Base-by-base conservation (phyloP, 2,797 vertebrate genomes). In the Pangasius djambal region DNA sequence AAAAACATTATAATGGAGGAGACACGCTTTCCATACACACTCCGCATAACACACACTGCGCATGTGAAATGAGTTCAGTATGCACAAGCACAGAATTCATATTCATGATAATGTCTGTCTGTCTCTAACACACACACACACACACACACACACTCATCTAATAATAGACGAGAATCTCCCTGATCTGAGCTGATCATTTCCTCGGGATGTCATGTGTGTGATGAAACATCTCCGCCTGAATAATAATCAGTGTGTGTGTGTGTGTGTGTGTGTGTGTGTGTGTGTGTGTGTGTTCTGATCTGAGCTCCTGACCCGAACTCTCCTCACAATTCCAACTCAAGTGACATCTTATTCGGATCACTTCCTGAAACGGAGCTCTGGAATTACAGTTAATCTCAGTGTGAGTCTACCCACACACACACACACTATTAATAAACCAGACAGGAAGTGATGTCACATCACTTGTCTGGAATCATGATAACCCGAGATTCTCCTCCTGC, bases 1-100 rank as follows among this genome's bases (percentile, higher is more conserved):
- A 55, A 85, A 55, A 20, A 18, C 31, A 22, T 85, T 70, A 34
- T 12, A 50, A 70, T 34, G n/a, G 25, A 84, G 37, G 44, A 84
- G 37, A 37, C 65, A 34, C 0, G 3, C 48, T 52, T 34, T 70
- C n/a, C 10, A 16, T 13, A 85, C 65, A 55, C 63, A 55, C 83
- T 48, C 52, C 31, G 8, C n/a, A 31, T 22, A 44, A 63, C 63
- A 85, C 83, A 83, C 81, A 83, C 57, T 44, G 81, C 0, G 59
- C 59, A 31, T 85, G 63, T 69, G 83, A 85, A 85, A 69, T 85
- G 61, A 52, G 63, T 50, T 69, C 61, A 52, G 12, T 85, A 69
- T 85, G 63, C 44, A 34, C 28, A 52, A 50, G 65, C 63, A 85
- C 44, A 12, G 40, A 50, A 85, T 85, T 69, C 44, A 34, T 6